Percentiles rank a stretch among this genome's conserved stretches.
Evolutionary conservation across 2,113 vertebrate species (phyloP).

Genomic region (Arothron firmamentum): DNA sequence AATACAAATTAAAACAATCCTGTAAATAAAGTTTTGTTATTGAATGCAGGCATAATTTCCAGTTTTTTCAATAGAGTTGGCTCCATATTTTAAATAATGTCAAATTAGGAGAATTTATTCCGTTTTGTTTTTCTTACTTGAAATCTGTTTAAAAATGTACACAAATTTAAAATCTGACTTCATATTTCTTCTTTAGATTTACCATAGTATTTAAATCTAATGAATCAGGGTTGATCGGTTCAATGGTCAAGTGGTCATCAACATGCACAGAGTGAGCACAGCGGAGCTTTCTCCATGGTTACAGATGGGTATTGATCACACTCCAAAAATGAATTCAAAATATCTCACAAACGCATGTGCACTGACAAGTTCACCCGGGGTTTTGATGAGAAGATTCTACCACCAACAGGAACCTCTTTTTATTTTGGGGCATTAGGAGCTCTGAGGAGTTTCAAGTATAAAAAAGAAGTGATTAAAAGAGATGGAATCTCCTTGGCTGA

Average conservation of each 20-base stretch:
- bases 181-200: slow-evolving; percentile 48
- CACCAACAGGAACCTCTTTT: slow-evolving; percentile 59
- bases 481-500: slow-evolving; percentile 79
- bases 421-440: slow-evolving; percentile 52
- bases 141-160: slow-evolving; percentile 13
- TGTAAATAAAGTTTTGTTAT: slow-evolving; percentile 70
- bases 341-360: slow-evolving; percentile 65
- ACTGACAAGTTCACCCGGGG: slow-evolving; percentile 58
- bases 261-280: slow-evolving; percentile 52
- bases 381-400: slow-evolving; percentile 61
- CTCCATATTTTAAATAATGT: slow-evolving; percentile 51
- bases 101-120: slow-evolving; percentile 31
- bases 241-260: slow-evolving; percentile 43
- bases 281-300: slow-evolving; percentile 40
- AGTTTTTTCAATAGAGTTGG: slow-evolving; percentile 61
- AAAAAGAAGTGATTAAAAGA: slow-evolving; percentile 74
- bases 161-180: slow-evolving; percentile 33
- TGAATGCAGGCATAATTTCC: slow-evolving; percentile 70
- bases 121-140: slow-evolving; percentile 27
- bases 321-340: slow-evolving; percentile 53
- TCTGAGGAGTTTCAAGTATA: slow-evolving; percentile 74
- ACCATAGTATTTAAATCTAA: slow-evolving; percentile 43
- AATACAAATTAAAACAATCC: slow-evolving; percentile 66
- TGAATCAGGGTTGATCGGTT: slow-evolving; percentile 42
- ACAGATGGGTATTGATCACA: slow-evolving; percentile 47